phyloP scores from a whole-genome alignment of 2,797 vertebrate species.

The Notamacropus eugenii region DNA sequence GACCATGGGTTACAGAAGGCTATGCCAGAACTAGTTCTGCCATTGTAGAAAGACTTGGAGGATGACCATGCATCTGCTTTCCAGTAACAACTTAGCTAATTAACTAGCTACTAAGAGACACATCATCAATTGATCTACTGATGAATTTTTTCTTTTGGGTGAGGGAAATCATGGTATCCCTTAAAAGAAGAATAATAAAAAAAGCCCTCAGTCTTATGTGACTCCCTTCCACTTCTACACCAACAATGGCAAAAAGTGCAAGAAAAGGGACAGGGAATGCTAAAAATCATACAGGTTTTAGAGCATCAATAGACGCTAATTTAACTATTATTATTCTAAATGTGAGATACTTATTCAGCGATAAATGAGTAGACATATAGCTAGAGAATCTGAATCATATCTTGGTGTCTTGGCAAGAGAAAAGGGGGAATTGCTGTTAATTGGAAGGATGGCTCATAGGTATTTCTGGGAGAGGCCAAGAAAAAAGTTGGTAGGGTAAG shows the following conservation, averaged over 20 bases:
- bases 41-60: not conserved
- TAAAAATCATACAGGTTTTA: no score
- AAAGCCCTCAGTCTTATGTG: not conserved
- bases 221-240: not conserved
- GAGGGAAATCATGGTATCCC: not conserved
- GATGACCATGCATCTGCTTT: not conserved
- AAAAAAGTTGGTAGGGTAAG: no score
- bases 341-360: no score
- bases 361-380: no score
- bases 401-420: no score
- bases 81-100: not conserved
- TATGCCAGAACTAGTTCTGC: not conserved
- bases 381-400: no score
- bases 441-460: no score
- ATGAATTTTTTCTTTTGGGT: not conserved
- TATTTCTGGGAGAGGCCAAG: no score
- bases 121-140: not conserved
- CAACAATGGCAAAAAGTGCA: not conserved
- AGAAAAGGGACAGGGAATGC: not conserved
- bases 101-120: not conserved
- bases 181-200: not conserved
- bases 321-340: no score
- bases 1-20: not conserved
- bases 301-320: no score
- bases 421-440: no score